Evolutionary conservation across 2,797 vertebrate genomes (phyloP).

Genomic region (Pseudocheirus occidentalis): DNA sequence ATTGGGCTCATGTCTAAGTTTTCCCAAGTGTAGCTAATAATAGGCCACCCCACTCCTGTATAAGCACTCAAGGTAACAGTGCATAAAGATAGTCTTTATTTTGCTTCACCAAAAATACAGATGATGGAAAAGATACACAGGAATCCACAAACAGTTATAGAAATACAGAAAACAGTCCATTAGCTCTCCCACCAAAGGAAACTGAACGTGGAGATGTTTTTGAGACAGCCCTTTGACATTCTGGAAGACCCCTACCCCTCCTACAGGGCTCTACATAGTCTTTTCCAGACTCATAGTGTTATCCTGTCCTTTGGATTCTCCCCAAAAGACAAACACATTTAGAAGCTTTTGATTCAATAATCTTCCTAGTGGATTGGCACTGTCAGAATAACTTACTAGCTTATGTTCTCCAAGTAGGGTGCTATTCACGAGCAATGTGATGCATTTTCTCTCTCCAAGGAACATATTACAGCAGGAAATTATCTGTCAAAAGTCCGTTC

Average conservation of each 20-base stretch:
- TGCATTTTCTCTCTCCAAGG: not conserved
- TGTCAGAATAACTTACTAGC: not conserved
- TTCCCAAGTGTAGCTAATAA: not conserved
- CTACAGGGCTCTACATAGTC: not conserved
- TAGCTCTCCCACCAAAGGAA: not conserved
- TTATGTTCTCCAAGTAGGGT: not conserved
- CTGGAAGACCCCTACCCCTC: not conserved
- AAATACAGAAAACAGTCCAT: not conserved
- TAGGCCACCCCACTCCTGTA: not conserved
- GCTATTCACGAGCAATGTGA: not conserved
- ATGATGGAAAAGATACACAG: not conserved
- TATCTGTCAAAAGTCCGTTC: not conserved
- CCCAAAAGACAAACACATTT: not conserved
- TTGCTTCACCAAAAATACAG: not conserved
- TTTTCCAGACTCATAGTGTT: not conserved
- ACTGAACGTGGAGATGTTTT: not conserved
- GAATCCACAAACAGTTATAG: not conserved
- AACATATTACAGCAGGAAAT: not conserved
- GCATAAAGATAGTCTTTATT: not conserved
- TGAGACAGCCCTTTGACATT: not conserved
- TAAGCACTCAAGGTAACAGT: not conserved
- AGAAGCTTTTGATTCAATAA: not conserved
- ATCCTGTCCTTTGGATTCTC: not conserved
- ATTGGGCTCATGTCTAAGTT: not conserved
- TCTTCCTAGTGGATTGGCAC: not conserved